Evolutionary conservation across 2,113 vertebrate species (phyloP).

Genomic region (Butorides virescens): DNA sequence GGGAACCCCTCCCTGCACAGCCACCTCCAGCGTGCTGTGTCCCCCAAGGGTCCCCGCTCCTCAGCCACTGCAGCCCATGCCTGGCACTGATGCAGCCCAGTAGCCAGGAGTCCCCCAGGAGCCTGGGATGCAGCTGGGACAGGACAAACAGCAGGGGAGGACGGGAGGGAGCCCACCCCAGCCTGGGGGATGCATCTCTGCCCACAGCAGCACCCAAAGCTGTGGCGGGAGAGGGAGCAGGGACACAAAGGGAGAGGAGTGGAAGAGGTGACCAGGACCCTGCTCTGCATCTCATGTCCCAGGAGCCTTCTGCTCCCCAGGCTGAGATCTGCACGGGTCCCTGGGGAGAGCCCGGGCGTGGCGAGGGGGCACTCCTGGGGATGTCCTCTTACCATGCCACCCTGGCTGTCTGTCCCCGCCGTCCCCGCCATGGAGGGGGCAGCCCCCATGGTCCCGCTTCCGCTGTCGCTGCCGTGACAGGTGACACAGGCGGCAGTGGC

Average conservation of each 20-base stretch:
- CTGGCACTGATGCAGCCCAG: accelerated
- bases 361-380: background rate
- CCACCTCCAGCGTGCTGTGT: background rate
- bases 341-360: background rate
- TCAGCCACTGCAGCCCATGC: accelerated
- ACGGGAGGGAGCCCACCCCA: background rate
- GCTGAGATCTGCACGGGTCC: background rate
- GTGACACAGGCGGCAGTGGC: background rate
- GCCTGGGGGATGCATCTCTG: background rate
- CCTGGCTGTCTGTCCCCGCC: background rate
- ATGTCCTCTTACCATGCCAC: constrained; percentile 10
- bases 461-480: accelerated
- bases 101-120: background rate
- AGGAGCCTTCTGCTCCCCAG: background rate
- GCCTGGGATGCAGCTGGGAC: background rate
- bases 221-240: accelerated
- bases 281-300: background rate
- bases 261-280: background rate
- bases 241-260: background rate
- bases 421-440: background rate
- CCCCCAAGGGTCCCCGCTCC: background rate
- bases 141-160: background rate
- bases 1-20: accelerated
- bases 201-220: background rate
- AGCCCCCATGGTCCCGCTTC: background rate